Percentiles rank a stretch among this genome's conserved stretches.
Conservation (phyloP, 2,113 vertebrate genomes). For the Ancistrus triradiatus region DNA sequence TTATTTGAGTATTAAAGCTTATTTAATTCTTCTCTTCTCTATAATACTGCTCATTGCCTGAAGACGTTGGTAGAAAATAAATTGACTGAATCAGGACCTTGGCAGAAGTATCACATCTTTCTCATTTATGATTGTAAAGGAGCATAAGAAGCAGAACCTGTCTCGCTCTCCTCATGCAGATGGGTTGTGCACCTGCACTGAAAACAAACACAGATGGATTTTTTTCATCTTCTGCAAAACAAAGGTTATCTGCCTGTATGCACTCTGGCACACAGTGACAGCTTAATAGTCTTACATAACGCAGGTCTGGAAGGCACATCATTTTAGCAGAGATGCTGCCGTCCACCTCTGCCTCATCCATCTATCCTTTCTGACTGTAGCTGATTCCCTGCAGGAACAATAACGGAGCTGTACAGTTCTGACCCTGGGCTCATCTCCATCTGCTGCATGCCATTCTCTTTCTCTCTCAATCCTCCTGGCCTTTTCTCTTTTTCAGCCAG, state of each 20-base stretch:
- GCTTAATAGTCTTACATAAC: constrained; percentile 48
- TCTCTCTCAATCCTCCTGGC: constrained; percentile 3
- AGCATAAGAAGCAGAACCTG: constrained; percentile 6
- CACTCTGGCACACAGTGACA: constrained; percentile 40
- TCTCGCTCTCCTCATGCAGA: neutral
- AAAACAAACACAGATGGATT: constrained; percentile 28
- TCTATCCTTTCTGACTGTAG: constrained; percentile 45
- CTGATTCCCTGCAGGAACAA: constrained; percentile 37
- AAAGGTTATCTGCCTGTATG: constrained; percentile 38
- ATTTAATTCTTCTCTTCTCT: constrained; percentile 10
- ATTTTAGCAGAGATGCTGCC: constrained; percentile 40
- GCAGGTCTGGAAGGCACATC: constrained; percentile 43
- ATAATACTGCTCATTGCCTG: constrained; percentile 26
- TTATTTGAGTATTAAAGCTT: constrained; percentile 15
- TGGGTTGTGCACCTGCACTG: constrained; percentile 4
- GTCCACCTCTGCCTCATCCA: constrained; percentile 41
- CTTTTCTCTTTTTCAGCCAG: neutral
- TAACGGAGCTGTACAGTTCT: constrained; percentile 29
- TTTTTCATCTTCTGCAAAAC: constrained; percentile 41
- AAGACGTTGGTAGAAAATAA: constrained; percentile 32
- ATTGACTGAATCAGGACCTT: constrained; percentile 40
- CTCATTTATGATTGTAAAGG: constrained; percentile 10
- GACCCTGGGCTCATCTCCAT: constrained; percentile 38
- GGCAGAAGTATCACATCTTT: constrained; percentile 11
- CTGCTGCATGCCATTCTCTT: constrained; percentile 30